Evolutionary conservation across 1,140 invertebrate species (phyloP).

Genomic region (Monomorium pharaonis): DNA sequence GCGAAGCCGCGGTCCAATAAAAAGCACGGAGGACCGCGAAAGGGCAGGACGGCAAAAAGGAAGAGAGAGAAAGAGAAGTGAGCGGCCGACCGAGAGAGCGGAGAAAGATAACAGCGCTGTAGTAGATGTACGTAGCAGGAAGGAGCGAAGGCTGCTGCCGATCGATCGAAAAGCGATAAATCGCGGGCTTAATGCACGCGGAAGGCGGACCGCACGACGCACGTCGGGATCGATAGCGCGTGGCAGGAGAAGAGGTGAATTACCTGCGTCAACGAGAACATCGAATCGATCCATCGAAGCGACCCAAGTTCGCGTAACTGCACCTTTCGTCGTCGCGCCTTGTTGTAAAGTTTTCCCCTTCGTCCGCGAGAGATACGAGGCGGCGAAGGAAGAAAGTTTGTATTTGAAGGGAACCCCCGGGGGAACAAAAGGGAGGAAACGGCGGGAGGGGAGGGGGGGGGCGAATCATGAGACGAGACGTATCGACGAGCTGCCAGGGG

Average conservation of each 20-base stretch:
- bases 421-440: not conserved
- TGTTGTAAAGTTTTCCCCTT: not conserved
- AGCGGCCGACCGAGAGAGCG: not conserved
- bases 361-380: not conserved
- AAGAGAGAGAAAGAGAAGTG: not conserved
- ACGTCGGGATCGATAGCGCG: constrained; percentile 2
- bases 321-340: constrained; percentile 1
- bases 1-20: constrained; percentile 2
- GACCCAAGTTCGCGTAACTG: constrained; percentile 29
- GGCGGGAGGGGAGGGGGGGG: not conserved
- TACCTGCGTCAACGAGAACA: constrained; percentile 59
- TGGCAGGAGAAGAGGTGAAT: constrained; percentile 50
- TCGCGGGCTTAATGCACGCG: not conserved
- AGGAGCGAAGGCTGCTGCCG: not conserved
- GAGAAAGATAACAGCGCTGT: not conserved
- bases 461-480: constrained; percentile 62
- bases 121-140: not conserved
- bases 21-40: constrained; percentile 17
- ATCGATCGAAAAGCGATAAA: not conserved
- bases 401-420: not conserved
- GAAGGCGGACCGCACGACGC: not conserved
- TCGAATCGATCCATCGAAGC: constrained; percentile 58
- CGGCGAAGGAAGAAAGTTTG: not conserved
- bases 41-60: not conserved
- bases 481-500: constrained; percentile 1